A percentile compares a stretch with the other conserved stretches of the same genome.
Conservation (phyloP, 1,140 invertebrate species). For the Hycleus cichorii region DNA sequence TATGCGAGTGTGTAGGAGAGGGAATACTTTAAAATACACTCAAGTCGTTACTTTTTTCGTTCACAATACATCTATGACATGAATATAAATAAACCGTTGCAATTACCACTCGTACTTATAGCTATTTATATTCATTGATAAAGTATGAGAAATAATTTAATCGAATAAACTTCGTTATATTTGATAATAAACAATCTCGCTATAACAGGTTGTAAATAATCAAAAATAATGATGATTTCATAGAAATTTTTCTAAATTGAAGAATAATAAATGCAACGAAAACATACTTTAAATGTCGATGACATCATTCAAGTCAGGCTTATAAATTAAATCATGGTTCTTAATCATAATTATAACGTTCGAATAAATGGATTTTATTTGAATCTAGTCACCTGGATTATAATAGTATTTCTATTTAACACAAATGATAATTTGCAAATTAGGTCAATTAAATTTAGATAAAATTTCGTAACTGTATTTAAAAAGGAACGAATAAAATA, state of each 20-base stretch:
- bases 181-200: slow-evolving; percentile 5
- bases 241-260: neutral
- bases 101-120: slow-evolving; percentile 7
- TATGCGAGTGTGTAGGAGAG: neutral
- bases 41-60: slow-evolving; percentile 6
- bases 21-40: slow-evolving; percentile 1
- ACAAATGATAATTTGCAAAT: slow-evolving; percentile 8
- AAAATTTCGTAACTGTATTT: neutral
- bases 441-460: slow-evolving; percentile 12
- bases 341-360: neutral
- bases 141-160: slow-evolving; percentile 8
- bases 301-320: slow-evolving; percentile 1
- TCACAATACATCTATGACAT: slow-evolving; percentile 4
- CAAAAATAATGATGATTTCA: slow-evolving; percentile 13
- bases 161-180: slow-evolving; percentile 2
- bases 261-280: neutral
- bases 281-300: neutral
- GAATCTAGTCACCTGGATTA: neutral
- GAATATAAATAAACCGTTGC: slow-evolving; percentile 10
- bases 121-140: slow-evolving; percentile 15
- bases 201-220: neutral
- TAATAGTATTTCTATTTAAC: neutral
- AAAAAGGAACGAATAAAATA: neutral
- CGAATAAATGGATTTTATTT: neutral
- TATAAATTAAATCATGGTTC: too few relatives aligned